Evolutionary conservation across 2,888 invertebrate species (phyloP), one percentile per base, ranked within the genome.

Genomic region (Amiota mariae): DNA sequence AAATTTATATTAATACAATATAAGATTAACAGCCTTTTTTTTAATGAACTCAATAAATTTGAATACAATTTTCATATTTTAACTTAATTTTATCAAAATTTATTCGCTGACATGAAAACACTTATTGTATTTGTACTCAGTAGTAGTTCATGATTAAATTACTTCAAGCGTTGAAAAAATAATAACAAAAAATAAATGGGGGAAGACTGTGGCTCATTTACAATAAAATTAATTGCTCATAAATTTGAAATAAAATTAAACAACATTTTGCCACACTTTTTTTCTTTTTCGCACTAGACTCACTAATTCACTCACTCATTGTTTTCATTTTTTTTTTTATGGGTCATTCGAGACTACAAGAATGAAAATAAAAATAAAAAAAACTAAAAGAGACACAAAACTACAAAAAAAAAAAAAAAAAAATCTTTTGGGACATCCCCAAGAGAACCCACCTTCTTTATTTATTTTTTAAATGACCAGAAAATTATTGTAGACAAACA

Each of bases 181-280:
- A n/a, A n/a, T n/a, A n/a, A n/a, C n/a, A 68, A 68, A 68, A 68
- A 24, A 1, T 36, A 36, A 6, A 24, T 24, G 24, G 36, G 36
- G 36, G 8, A 36, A 36, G 36, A 36, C n/a, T n/a, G n/a, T n/a
- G n/a, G 36, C 36, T 36, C 36, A 36, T 36, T 36, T 36, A 36
- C 36, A 36, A 36, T 82, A 84, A 87, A 84, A 84, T 87, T 85
- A 87, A 87, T 87, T 82, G 84, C 82, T 81, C 86, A 82, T 86
- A 85, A 85, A 86, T 84, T 84, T 78, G 76, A 81, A 85, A 36
- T 36, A 36, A 36, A 36, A 84, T 85, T 81, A 86, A 85, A 81
- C 81, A 85, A 81, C 81, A 81, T 83, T 81, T 80, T 80, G 81
- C 81, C 84, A 84, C 84, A 82, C 82, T 81, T 20, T 54, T 49